phyloP scores from a whole-genome alignment of 2,797 vertebrate genomes.

The Pipistrellus nathusii region DNA sequence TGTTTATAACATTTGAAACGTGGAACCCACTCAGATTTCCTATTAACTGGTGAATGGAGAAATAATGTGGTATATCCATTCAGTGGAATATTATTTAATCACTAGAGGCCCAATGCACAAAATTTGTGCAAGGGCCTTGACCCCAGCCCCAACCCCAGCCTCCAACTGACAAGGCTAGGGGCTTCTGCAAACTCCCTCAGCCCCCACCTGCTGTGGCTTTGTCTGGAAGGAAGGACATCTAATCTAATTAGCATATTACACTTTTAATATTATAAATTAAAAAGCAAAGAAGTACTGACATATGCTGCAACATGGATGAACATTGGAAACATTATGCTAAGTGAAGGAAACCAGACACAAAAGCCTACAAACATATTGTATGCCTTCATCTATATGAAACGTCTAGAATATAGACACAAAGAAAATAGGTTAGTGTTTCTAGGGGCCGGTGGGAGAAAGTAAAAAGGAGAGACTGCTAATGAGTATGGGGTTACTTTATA shows the following conservation, averaged over 20 bases:
- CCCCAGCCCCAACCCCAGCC: too few species aligned
- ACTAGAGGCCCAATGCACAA: neutral
- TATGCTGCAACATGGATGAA: neutral
- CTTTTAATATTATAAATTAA: neutral
- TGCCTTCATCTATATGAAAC: constrained; percentile 2
- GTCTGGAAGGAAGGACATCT: too few species aligned
- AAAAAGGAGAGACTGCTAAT: neutral
- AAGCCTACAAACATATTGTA: neutral
- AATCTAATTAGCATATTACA: too few species aligned
- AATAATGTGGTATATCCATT: neutral
- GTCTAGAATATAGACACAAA: neutral
- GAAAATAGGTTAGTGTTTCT: neutral
- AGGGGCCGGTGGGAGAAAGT: neutral
- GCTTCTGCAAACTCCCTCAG: too few species aligned
- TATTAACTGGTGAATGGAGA: neutral
- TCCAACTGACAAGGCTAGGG: too few species aligned
- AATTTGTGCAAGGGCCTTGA: too few species aligned
- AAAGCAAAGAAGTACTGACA: neutral
- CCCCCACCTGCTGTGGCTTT: too few species aligned
- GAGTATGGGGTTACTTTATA: neutral
- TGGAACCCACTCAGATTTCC: neutral
- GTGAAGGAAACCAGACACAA: neutral
- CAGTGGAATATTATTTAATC: neutral
- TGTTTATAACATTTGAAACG: neutral
- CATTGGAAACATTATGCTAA: neutral